Conservation (phyloP, 2,113 vertebrate genomes). For the Todiramphus saurophagus region DNA sequence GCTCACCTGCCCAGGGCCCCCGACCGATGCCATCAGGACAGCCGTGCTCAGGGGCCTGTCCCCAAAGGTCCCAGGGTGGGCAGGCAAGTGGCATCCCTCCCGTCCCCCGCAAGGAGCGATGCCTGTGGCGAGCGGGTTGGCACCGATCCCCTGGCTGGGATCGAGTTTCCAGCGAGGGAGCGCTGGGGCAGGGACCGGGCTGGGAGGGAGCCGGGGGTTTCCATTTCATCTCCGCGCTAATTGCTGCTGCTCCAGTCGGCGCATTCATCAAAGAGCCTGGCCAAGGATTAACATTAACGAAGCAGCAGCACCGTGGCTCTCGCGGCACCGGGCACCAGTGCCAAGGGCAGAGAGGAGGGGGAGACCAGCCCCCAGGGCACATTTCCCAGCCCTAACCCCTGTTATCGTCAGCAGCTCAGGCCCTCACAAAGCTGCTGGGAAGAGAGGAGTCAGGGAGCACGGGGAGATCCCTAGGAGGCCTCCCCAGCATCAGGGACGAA, state of each 20-base stretch:
- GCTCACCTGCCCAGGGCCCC: not conserved
- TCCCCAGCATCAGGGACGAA: not conserved
- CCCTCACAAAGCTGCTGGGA: not conserved
- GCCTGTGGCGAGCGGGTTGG: slow-evolving; percentile 73
- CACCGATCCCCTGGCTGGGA: slow-evolving; percentile 77
- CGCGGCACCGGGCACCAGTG: not conserved
- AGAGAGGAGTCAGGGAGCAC: fast-evolving
- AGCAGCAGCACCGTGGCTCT: not conserved
- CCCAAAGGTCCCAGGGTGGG: not conserved
- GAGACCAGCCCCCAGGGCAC: not conserved
- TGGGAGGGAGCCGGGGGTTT: not conserved
- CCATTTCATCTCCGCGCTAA: not conserved
- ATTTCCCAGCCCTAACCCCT: not conserved
- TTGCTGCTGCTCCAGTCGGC: not conserved
- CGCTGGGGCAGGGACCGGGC: slow-evolving; percentile 14
- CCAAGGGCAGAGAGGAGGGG: not conserved
- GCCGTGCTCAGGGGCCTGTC: not conserved
- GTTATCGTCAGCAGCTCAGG: not conserved
- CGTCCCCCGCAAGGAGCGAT: not conserved
- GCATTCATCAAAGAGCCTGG: not conserved
- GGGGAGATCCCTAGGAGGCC: not conserved
- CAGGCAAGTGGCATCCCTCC: fast-evolving
- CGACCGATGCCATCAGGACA: not conserved
- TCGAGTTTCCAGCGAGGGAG: slow-evolving; percentile 78
- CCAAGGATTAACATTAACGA: not conserved